Percentiles rank a stretch among this genome's conserved stretches.
Evolutionary conservation across 37 sponge, comb jelly and placozoan species (phyloP).

Genomic region (Agelas oroides): DNA sequence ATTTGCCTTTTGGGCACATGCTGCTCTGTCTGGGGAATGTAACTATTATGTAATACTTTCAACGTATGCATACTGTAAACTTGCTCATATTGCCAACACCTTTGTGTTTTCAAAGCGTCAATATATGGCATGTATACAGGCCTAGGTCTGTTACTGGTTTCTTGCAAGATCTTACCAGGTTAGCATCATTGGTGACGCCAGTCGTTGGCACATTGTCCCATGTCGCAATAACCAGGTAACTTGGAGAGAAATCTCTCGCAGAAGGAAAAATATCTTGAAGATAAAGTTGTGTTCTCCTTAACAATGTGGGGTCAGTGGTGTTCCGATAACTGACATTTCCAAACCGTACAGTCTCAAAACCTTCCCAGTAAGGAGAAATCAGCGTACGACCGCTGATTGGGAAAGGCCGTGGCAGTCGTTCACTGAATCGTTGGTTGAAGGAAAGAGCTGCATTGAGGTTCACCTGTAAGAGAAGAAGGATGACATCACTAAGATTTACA

Average conservation of each 20-base stretch:
- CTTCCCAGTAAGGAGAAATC: constrained; percentile 19
- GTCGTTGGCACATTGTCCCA: not conserved
- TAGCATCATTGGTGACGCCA: no score
- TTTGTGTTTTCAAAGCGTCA: no score
- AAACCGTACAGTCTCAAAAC: not conserved
- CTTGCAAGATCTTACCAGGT: not conserved
- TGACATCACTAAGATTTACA: no score
- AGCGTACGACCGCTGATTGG: not conserved
- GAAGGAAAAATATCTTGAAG: not conserved
- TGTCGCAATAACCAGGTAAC: not conserved
- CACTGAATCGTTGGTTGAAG: not conserved
- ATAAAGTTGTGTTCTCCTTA: not conserved
- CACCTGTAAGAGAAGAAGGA: constrained; percentile 2
- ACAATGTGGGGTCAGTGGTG: not conserved
- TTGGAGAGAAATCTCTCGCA: not conserved
- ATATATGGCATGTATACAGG: no score
- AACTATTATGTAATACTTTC: no score
- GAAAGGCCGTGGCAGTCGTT: not conserved
- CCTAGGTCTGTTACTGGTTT: no score
- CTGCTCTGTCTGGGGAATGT: no score
- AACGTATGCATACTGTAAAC: no score
- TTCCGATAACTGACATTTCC: constrained; percentile 2
- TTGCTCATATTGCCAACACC: no score
- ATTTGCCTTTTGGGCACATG: no score
- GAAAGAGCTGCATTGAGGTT: constrained; percentile 21